Conservation (phyloP, 2,797 vertebrate species). For the Anabas testudineus region DNA sequence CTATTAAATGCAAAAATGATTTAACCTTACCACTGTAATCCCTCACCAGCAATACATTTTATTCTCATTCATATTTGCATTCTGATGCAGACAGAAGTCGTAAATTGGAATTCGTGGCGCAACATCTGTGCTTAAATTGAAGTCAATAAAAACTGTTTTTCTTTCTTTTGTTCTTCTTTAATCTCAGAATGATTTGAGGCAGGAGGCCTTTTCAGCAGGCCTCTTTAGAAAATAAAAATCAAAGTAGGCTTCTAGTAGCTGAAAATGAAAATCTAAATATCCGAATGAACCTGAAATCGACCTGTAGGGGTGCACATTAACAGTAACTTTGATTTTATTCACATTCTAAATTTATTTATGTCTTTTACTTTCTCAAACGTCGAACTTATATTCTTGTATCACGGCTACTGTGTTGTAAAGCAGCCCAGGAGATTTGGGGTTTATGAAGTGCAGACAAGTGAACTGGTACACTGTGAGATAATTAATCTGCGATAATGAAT, state of each 20-base stretch:
- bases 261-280: not conserved
- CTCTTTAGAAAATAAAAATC: not conserved
- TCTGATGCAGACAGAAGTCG: constrained; percentile 46
- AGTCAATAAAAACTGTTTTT: constrained; percentile 33
- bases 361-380: not conserved
- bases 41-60: constrained; percentile 55
- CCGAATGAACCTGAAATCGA: not conserved
- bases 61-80: constrained; percentile 54
- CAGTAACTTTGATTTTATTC: not conserved
- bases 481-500: constrained; percentile 80
- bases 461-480: constrained; percentile 72
- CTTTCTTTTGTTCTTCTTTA: not conserved
- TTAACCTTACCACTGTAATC: constrained; percentile 76
- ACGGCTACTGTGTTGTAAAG: constrained; percentile 35
- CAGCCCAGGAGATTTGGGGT: constrained; percentile 68
- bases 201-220: constrained; percentile 24
- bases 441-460: constrained; percentile 78
- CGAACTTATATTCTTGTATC: constrained; percentile 2
- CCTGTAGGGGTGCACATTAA: not conserved
- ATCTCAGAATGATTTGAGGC: not conserved
- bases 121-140: constrained; percentile 15
- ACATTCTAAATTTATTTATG: not conserved
- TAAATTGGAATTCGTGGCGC: constrained; percentile 41
- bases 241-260: too few relatives aligned
- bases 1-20: constrained; percentile 68